Base-by-base conservation (phyloP, 1,140 invertebrate genomes). In the Drosophila tristis region DNA sequence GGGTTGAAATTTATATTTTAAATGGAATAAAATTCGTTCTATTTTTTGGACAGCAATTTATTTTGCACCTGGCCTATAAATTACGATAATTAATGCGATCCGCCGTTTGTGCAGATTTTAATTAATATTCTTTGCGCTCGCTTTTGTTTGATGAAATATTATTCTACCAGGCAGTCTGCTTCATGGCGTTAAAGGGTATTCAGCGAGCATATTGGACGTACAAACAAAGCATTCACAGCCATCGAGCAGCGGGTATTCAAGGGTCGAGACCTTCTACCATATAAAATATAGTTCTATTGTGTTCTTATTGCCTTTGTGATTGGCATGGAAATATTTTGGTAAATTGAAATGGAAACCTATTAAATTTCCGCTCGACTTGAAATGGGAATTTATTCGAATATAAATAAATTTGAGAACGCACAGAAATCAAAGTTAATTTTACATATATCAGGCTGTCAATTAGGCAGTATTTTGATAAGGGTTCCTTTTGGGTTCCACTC, bases 51-150 rank as follows among this genome's bases (percentile, higher is more conserved):
- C 39, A 31, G 47, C 45, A 58, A 58, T 71, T 71, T 50, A 71
- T 55, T 59, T 48, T 43, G 48, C 61, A 59, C 61, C 72, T 74
- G 43, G 35, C 42, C 48, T 23, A 75, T 74, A 74, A 59, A 74
- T 65, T 73, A 74, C 53, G 23, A 31, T 58, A 74, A 74, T 74
- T 49, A 43, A 70, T 57, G 51, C 43, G 9, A 39, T 20, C 42
- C 35, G 62, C 62, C 15, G 13, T 53, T 25, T 31, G 42, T 16
- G 45, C 8, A 74, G 7, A 4, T 74, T 58, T 74, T 74, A 58
- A 57, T 73, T 73, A 45, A 51, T 73, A 64, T 74, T 66, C 44
- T 64, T 51, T 8, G 4, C 4, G 5, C n/a, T 35, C 25, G 5
- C 29, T 11, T 15, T 50, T 50, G 31, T 26, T 44, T 53, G 48